Evolutionary conservation across 2,797 vertebrate species (phyloP).

Genomic region (Macropodus opercularis): DNA sequence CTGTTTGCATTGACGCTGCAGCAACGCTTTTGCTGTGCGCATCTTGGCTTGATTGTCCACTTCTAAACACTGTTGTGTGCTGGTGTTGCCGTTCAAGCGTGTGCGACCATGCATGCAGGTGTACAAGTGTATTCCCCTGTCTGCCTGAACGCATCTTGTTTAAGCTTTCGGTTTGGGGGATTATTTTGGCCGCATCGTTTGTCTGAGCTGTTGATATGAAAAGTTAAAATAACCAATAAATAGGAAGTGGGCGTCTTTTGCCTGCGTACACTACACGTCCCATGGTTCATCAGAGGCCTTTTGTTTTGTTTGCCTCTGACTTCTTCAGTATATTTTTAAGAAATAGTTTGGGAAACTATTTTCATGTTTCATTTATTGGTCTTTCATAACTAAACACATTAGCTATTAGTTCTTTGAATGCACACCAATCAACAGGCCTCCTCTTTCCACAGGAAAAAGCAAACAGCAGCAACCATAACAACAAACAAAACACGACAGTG

Average conservation of each 20-base stretch:
- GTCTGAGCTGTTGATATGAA: neutral
- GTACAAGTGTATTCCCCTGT: constrained; percentile 17
- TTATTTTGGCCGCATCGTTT: neutral
- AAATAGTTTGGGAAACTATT: neutral
- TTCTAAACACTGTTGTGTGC: constrained; percentile 13
- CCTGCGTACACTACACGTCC: no score
- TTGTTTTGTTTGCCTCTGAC: no score
- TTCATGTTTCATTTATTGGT: neutral
- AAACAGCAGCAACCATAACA: constrained; percentile 18
- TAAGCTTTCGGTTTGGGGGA: constrained; percentile 15
- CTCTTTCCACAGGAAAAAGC: constrained; percentile 3
- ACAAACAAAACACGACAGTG: constrained; percentile 36
- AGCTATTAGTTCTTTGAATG: constrained; percentile 10
- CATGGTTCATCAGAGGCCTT: no score
- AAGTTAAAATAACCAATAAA: neutral
- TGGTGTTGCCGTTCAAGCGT: constrained; percentile 21
- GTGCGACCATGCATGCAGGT: constrained; percentile 36
- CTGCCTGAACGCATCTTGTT: constrained; percentile 22
- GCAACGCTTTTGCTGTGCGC: constrained; percentile 9
- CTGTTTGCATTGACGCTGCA: constrained; percentile 8
- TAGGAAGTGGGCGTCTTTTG: no score
- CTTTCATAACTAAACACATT: constrained; percentile 2
- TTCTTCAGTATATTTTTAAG: no score
- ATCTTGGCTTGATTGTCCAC: constrained; percentile 8
- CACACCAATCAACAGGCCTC: constrained; percentile 13